A percentile compares a stretch with the other conserved stretches of the same genome.
Conservation (phyloP, 2,113 vertebrate genomes). For the Paramormyrops kingsleyae region DNA sequence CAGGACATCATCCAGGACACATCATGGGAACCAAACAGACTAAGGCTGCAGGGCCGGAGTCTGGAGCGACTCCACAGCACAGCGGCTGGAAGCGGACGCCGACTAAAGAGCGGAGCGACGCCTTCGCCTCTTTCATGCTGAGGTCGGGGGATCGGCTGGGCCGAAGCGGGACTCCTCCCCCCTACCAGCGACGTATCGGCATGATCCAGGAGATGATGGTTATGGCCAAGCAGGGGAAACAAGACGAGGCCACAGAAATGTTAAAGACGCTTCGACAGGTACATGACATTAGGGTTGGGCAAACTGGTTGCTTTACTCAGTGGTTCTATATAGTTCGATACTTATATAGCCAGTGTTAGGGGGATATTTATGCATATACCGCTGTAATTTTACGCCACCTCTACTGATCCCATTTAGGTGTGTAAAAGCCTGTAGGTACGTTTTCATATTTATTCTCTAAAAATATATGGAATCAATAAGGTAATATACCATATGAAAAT, state of each 20-base stretch:
- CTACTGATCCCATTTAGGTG: not conserved
- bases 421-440: not conserved
- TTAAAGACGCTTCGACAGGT: slow-evolving; percentile 91
- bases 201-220: slow-evolving; percentile 96
- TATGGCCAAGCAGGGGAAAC: slow-evolving; percentile 82
- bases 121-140: slow-evolving; percentile 76
- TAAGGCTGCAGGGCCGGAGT: slow-evolving; percentile 70
- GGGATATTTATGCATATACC: not conserved
- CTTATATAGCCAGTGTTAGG: not conserved
- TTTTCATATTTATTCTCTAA: not conserved
- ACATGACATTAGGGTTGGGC: slow-evolving; percentile 3
- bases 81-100: slow-evolving; percentile 61
- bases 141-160: slow-evolving; percentile 78
- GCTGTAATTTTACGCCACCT: not conserved
- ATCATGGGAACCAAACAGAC: slow-evolving; percentile 86
- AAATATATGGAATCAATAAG: not conserved
- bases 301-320: not conserved
- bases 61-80: slow-evolving; percentile 64
- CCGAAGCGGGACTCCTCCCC: slow-evolving; percentile 65
- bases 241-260: slow-evolving; percentile 87
- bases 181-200: slow-evolving; percentile 82
- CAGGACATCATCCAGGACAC: not conserved
- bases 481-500: not conserved
- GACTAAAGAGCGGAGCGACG: slow-evolving; percentile 68
- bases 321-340: not conserved